Evolutionary conservation across 2,797 vertebrate species (phyloP), one percentile per base, ranked within the genome.

Genomic region (Rhabdomys pumilio): DNA sequence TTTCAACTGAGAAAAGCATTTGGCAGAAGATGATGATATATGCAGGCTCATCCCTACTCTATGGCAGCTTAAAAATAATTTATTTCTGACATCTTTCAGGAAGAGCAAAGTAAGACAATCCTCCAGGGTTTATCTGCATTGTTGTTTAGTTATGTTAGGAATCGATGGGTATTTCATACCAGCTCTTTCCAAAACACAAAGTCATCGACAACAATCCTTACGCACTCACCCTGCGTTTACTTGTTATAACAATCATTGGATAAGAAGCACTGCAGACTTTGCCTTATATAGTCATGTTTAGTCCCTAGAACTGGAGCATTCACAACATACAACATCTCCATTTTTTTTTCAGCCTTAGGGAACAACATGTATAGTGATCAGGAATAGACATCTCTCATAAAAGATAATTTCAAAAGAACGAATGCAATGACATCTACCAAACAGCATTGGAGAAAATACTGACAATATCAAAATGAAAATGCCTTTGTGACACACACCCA

Each of bases 41-140:
- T 61, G 38, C 1, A 89, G 50, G 93, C 96, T 96, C 97, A 97
- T 96, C 93, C 88, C 95, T 94, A 61, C 92, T 92, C 89, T 31
- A 92, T 2, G 97, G 95, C 0, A 85, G 95, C 90, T 97, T 93
- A 91, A 98, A 98, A 98, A 97, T 97, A 98, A 98, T 96, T 96
- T 93, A 95, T 91, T 97, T 98, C 96, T 96, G 69, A 94, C 67
- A 94, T 97, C 93, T 91, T 96, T 88, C 72, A 65, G 88, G 91
- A 97, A 96, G 93, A 97, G 61, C 96, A 95, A 97, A 97, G 61
- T 89, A 94, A 90, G 82, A 89, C 34, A 94, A 97, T 84, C 91
- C 93, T 95, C 92, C 5, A 94, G 90, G 97, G 96, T 57, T 87
- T 90, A 94, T 97, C 90, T 97, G 69, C 83, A 97, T 50, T 96